Evolutionary conservation across 2,888 invertebrate genomes (phyloP).

Genomic region (Apotomis betuletana): DNA sequence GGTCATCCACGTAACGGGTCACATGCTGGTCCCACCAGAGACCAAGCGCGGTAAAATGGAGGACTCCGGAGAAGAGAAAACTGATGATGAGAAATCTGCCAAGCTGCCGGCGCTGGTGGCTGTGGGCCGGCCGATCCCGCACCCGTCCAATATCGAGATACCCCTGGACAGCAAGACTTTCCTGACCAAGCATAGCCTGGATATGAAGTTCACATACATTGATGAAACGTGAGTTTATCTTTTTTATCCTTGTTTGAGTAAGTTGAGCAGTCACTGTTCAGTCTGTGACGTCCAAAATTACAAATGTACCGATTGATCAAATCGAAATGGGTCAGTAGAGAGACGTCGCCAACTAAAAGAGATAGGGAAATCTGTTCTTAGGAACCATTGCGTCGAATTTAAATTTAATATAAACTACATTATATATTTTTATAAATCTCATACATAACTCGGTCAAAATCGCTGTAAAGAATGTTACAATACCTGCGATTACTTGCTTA

Average conservation of each 20-base stretch:
- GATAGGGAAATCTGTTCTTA: too few species aligned
- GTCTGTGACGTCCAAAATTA: too few species aligned
- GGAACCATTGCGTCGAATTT: too few species aligned
- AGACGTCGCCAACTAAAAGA: too few species aligned
- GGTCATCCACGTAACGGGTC: conserved; percentile 95
- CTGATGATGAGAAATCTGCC: conserved; percentile 57
- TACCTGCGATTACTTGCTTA: too few species aligned
- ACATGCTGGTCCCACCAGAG: conserved; percentile 84
- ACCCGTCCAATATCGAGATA: conserved; percentile 96
- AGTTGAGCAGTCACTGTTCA: background rate
- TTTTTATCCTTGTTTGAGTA: background rate
- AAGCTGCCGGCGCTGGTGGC: conserved; percentile 85
- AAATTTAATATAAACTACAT: too few species aligned
- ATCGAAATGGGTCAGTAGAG: too few species aligned
- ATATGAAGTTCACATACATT: conserved; percentile 97
- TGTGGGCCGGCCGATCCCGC: conserved; percentile 92
- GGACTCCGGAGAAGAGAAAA: conserved; percentile 53
- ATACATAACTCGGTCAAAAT: too few species aligned
- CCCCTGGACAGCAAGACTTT: conserved; percentile 95
- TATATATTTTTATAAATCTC: too few species aligned
- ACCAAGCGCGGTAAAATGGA: conserved; percentile 51
- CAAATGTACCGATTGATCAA: too few species aligned
- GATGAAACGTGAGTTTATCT: conserved; percentile 92
- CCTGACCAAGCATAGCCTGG: conserved; percentile 94
- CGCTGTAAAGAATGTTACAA: too few species aligned